Percentiles rank a stretch among this genome's conserved stretches.
Conservation (phyloP, 2,113 vertebrate genomes). For the Periophthalmus modestus region DNA sequence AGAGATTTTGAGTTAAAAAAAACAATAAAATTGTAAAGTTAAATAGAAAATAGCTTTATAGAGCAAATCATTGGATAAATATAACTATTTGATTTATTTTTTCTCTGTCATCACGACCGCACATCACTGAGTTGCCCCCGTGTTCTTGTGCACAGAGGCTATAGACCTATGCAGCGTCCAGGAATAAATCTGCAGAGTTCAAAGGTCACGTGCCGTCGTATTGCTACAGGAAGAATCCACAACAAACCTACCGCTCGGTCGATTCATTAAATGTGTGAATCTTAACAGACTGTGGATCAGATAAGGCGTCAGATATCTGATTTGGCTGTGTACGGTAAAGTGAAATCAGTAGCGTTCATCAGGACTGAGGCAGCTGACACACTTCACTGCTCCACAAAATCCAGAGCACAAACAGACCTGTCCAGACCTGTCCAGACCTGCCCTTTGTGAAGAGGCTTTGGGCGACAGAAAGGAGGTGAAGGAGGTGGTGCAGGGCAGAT, state of each 20-base stretch:
- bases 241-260: background rate
- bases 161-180: background rate
- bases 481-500: background rate
- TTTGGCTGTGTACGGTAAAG: background rate
- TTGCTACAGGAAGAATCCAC: background rate
- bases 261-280: background rate
- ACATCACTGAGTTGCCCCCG: too few relatives aligned
- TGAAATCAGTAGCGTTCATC: slow-evolving; percentile 20
- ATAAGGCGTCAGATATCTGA: slow-evolving; percentile 7
- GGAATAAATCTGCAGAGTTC: background rate
- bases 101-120: too few relatives aligned
- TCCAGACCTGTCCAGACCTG: slow-evolving; percentile 57
- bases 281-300: background rate
- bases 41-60: too few relatives aligned
- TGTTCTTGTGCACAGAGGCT: too few relatives aligned
- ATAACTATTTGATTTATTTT: too few relatives aligned
- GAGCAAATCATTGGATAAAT: too few relatives aligned
- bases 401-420: slow-evolving; percentile 48
- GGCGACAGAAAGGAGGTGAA: slow-evolving; percentile 1
- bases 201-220: background rate
- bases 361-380: slow-evolving; percentile 16
- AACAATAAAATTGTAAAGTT: too few relatives aligned
- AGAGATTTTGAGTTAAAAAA: too few relatives aligned
- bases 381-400: slow-evolving; percentile 37
- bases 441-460: slow-evolving; percentile 31